Percentiles rank a stretch among this genome's conserved stretches.
Evolutionary conservation across 2,888 invertebrate genomes (phyloP).

Genomic region (Anagyrus pseudococci): DNA sequence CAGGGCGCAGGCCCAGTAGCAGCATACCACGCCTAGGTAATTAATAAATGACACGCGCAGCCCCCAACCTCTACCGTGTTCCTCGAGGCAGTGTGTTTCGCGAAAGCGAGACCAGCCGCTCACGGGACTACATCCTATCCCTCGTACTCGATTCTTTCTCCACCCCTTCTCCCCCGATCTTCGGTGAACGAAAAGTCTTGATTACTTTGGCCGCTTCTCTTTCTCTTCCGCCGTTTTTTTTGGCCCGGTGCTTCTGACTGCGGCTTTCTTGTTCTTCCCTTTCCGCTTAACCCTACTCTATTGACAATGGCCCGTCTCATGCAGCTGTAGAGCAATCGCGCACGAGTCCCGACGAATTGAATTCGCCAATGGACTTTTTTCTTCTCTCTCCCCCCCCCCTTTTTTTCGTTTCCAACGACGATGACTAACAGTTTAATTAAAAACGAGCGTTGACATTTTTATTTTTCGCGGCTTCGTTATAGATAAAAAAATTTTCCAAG

Average conservation of each 20-base stretch:
- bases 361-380: slow-evolving; percentile 25
- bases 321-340: slow-evolving; percentile 25
- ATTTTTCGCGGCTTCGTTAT: too few relatives aligned
- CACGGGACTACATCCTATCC: too few relatives aligned
- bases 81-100: background rate
- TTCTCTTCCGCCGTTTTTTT: slow-evolving; percentile 1
- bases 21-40: too few relatives aligned
- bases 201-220: slow-evolving; percentile 23
- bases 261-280: slow-evolving; percentile 11
- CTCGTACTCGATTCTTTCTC: background rate
- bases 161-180: slow-evolving; percentile 6
- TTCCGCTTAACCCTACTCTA: slow-evolving; percentile 1
- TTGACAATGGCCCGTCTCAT: slow-evolving; percentile 24
- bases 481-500: too few relatives aligned
- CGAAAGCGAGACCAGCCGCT: background rate
- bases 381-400: too few relatives aligned
- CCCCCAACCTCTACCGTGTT: too few relatives aligned
- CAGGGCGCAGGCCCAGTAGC: too few relatives aligned
- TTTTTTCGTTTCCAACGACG: background rate
- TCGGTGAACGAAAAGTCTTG: slow-evolving; percentile 27
- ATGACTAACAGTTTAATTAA: slow-evolving; percentile 19
- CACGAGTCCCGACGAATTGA: slow-evolving; percentile 20
- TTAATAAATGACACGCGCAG: slow-evolving; percentile 34
- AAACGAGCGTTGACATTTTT: background rate
- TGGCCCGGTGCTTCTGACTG: background rate